Base-by-base conservation (phyloP, 1,140 invertebrate genomes). In the Orius laevigatus region DNA sequence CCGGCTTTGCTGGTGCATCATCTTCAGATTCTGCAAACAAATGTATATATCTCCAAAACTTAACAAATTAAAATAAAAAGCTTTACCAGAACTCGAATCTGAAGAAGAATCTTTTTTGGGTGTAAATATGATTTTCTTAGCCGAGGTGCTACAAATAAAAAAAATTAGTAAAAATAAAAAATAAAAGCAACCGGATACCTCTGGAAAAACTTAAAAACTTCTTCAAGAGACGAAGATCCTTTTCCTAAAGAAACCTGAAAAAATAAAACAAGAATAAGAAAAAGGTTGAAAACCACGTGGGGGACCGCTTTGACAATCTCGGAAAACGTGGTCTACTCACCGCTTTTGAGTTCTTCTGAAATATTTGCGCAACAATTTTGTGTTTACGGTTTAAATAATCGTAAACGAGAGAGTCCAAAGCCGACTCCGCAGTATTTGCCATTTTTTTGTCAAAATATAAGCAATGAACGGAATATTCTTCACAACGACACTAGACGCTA, bases 151-250 rank as follows among this genome's bases (percentile, higher is more conserved):
- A 5, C 48, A 71, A 70, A 53, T 59, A 38, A 3, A 15, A 43
- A 43, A 32, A 88, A 88, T 70, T 65, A 93, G 53, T n/a, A 78
- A 67, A 25, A 25, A 25, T 8, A 25, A 4, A 3, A 25, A 25
- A 25, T 25, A 25, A 25, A 25, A n/a, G n/a, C n/a, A n/a, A 25
- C 25, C 25, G 25, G 25, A 4, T 46, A 51, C 49, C 49, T 46
- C 34, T 45, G 33, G 32, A 12, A 51, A 34, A 40, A 35, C 2
- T 34, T 51, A 15, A 39, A 14, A 2, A 51, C 19, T 25, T 51
- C 49, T 11, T n/a, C n/a, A 14, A 51, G 9, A 6, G 15, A 34
- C 1, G 49, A 42, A 36, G 19, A 46, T 32, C 49, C 49, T 46
- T 51, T 51, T 10, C 14, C 33, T 10, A 51, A 18, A 1, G 49